Conservation (phyloP, 1,140 invertebrate genomes). For the Neotoxoptera formosana region DNA sequence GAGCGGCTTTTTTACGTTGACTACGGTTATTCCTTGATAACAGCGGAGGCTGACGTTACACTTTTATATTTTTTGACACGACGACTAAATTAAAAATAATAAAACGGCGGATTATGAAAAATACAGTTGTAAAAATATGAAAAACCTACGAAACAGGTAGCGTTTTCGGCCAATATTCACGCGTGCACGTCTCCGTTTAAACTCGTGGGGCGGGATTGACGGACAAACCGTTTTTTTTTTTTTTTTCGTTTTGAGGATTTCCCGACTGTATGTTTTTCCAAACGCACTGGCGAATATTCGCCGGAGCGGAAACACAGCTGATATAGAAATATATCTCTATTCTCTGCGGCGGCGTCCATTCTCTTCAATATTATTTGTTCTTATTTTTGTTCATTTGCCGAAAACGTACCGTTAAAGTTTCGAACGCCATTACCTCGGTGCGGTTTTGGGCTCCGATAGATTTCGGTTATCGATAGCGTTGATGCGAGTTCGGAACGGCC, state of each 20-base stretch:
- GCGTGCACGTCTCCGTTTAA: neutral
- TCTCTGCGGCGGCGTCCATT: neutral
- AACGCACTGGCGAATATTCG: neutral
- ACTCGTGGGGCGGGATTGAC: neutral
- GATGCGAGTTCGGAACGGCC: neutral
- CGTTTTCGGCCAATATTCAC: neutral
- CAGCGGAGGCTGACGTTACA: neutral
- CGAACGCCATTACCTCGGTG: neutral
- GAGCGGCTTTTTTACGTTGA: neutral
- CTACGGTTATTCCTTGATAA: neutral
- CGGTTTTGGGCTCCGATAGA: neutral
- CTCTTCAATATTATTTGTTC: neutral
- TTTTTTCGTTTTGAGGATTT: neutral
- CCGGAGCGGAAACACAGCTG: neutral
- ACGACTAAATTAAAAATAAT: neutral
- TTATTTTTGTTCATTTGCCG: neutral
- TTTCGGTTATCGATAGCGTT: neutral
- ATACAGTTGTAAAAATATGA: neutral
- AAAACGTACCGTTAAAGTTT: neutral
- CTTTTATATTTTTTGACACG: neutral
- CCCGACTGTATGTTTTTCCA: neutral
- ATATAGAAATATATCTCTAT: constrained; percentile 3
- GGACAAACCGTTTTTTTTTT: neutral
- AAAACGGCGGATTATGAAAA: neutral
- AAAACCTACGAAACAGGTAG: too few species aligned